Evolutionary conservation across 2,888 invertebrate species (phyloP).

Genomic region (Cryptocephalus moraei): DNA sequence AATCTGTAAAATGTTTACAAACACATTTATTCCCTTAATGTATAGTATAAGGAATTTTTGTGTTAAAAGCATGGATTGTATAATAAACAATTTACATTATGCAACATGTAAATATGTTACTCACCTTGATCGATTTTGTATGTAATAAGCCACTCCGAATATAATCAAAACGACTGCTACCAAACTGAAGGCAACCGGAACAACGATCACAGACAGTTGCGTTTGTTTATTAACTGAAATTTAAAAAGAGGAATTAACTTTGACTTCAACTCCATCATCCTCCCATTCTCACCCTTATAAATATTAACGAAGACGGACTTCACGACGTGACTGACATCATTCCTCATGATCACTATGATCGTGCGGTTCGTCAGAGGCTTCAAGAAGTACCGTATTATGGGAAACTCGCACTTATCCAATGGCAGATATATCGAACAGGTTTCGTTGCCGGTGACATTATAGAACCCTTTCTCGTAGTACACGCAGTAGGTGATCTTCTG

Average conservation of each 20-base stretch:
- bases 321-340: slow-evolving; percentile 61
- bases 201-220: slow-evolving; percentile 79
- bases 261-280: too few relatives aligned
- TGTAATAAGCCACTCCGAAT: slow-evolving; percentile 79
- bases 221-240: slow-evolving; percentile 63
- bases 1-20: slow-evolving; percentile 43
- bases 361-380: slow-evolving; percentile 45
- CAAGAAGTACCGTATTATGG: slow-evolving; percentile 54
- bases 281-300: slow-evolving; percentile 60
- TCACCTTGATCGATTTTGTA: slow-evolving; percentile 60
- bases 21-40: not conserved
- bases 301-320: slow-evolving; percentile 67
- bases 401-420: slow-evolving; percentile 49
- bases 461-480: slow-evolving; percentile 49
- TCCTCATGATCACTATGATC: slow-evolving; percentile 66
- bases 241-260: not conserved
- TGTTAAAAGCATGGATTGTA: not conserved
- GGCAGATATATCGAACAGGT: slow-evolving; percentile 44
- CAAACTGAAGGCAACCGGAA: slow-evolving; percentile 74
- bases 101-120: slow-evolving; percentile 4
- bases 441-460: slow-evolving; percentile 69
- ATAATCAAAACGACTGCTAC: slow-evolving; percentile 74
- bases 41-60: not conserved
- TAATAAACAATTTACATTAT: not conserved
- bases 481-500: slow-evolving; percentile 64